A percentile compares a stretch with the other conserved stretches of the same genome.
Conservation (phyloP, 1,140 invertebrate species). For the Tetraneura akinire region DNA sequence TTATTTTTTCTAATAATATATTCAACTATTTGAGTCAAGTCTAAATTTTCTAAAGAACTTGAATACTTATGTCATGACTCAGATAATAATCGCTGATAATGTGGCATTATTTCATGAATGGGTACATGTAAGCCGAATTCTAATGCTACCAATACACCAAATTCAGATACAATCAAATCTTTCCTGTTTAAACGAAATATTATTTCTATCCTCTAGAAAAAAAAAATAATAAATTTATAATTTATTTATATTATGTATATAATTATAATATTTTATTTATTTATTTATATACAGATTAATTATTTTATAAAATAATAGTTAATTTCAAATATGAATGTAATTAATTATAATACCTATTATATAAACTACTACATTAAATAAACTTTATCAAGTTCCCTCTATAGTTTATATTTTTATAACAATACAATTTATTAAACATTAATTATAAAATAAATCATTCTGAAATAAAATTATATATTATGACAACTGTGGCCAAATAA, state of each 20-base stretch:
- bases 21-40: conserved; percentile 13
- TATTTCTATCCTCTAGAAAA: conserved; percentile 80
- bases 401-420: too few relatives aligned
- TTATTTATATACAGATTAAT: too few relatives aligned
- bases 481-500: too few relatives aligned
- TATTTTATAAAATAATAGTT: too few relatives aligned
- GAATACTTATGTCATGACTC: conserved; percentile 69
- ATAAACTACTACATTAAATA: too few relatives aligned
- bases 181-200: conserved; percentile 88
- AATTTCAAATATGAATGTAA: too few relatives aligned
- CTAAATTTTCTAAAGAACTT: background rate
- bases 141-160: conserved; percentile 89
- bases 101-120: conserved; percentile 87
- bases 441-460: too few relatives aligned
- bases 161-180: conserved; percentile 88
- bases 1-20: conserved; percentile 16
- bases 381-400: too few relatives aligned
- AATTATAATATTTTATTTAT: too few relatives aligned
- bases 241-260: background rate
- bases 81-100: conserved; percentile 89
- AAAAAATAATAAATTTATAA: conserved; percentile 13
- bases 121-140: conserved; percentile 93
- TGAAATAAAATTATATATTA: too few relatives aligned
- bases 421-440: too few relatives aligned
- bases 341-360: too few relatives aligned